A percentile compares a stretch with the other conserved stretches of the same genome.
These are phyloP conservation scores for Cepaea hortensis DNA, from an alignment of 2,888 invertebrate genomes.

Conservation along the genomic window DNA sequence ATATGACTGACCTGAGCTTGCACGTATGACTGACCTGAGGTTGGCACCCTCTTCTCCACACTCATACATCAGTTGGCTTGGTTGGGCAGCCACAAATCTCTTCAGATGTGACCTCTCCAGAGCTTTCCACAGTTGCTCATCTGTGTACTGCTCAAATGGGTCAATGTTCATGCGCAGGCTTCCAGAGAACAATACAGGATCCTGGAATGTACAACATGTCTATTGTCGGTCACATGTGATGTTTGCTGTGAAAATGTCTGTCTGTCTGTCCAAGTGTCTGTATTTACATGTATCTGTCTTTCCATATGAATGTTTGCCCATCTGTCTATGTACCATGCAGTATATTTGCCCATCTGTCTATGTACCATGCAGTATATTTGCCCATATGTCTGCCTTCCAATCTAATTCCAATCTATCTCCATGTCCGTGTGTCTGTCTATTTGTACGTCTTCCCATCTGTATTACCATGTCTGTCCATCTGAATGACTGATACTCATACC, in stretches of 20 bases:
- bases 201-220: not conserved
- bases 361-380: too few species aligned
- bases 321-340: not conserved
- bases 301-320: not conserved
- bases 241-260: not conserved
- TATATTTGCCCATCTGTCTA: not conserved
- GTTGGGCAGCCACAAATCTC: slow-evolving; percentile 36
- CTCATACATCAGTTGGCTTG: slow-evolving; percentile 39
- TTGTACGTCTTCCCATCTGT: too few species aligned
- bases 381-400: too few species aligned
- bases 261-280: not conserved
- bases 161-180: not conserved
- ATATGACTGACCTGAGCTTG: slow-evolving; percentile 49
- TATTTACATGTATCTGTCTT: not conserved
- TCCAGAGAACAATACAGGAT: not conserved
- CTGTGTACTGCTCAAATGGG: slow-evolving; percentile 47
- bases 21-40: slow-evolving; percentile 49
- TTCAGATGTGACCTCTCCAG: slow-evolving; percentile 49
- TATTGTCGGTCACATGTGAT: not conserved
- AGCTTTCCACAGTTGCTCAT: slow-evolving; percentile 49
- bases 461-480: too few species aligned
- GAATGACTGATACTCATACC: not conserved
- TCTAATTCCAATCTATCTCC: too few species aligned
- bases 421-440: too few species aligned
- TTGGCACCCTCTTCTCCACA: slow-evolving; percentile 52